Evolutionary conservation across 1,140 invertebrate species (phyloP), one percentile per base, ranked within the genome.

Genomic region (Apis cerana): DNA sequence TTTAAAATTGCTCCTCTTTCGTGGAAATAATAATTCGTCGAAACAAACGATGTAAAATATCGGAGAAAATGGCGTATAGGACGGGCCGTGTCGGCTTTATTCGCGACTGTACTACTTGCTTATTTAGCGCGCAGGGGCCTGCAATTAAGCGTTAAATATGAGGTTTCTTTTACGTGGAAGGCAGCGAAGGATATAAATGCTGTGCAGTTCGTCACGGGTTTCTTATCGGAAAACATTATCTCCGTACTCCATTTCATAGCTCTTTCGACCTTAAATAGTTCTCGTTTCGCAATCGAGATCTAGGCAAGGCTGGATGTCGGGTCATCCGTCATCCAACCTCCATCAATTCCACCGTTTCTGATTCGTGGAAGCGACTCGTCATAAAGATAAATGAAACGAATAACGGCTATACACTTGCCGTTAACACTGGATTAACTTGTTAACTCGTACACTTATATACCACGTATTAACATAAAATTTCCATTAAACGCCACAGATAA

Each of bases 191-290:
- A 48, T 61, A 74, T 13, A 74, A 74, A 74, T 61, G 56, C 3
- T 9, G 9, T 0, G 56, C 71, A 21, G 33, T 74, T 23, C 58
- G 56, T 75, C 71, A 75, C 17, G 56, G n/a, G 9, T 0, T 1
- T 19, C 21, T 75, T 75, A 75, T 75, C 71, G 19, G 71, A n/a
- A 62, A 75, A 61, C 33, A 75, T 75, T 48, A 75, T 75, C 71
- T 43, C 5, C 5, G 3, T 9, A 21, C 33, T 23, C 23, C 19
- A 15, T 17, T 48, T 43, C 43, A n/a, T 21, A 61, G 10, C 15
- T 17, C 27, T 33, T n/a, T 48, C 67, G 67, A 10, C 71, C 33
- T 75, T 61, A 61, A 75, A 48, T 23, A 62, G 58, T 48, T 33
- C 56, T 48, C 33, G 48, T 61, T 75, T 43, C 19, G 33, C 58